Conservation (phyloP, 2,797 vertebrate species). For the Bovichtus variegatus region DNA sequence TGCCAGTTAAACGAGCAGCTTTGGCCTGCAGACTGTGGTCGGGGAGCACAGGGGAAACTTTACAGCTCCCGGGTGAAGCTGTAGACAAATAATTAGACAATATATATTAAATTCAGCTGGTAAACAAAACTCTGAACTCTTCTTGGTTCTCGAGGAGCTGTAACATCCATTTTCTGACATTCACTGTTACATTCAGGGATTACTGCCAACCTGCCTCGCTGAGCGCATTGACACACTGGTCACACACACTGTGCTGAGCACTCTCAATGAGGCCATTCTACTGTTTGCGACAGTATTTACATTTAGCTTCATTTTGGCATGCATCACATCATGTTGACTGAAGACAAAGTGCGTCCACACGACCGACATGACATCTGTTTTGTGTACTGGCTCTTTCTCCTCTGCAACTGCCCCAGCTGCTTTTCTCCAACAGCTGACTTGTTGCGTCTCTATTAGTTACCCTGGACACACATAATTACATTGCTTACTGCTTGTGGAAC, state of each 20-base stretch:
- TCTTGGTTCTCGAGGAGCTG: too few species aligned
- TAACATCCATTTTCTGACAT: too few species aligned
- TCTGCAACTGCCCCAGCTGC: background rate
- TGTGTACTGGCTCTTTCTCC: background rate
- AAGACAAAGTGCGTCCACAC: background rate
- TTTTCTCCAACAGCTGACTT: background rate
- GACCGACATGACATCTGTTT: background rate
- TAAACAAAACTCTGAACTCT: background rate
- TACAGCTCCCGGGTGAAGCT: background rate
- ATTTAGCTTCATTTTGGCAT: background rate
- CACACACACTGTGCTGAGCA: too few species aligned
- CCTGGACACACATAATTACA: background rate
- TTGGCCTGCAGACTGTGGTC: too few species aligned
- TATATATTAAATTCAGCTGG: background rate
- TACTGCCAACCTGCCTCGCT: too few species aligned
- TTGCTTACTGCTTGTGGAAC: background rate
- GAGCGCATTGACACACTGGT: background rate
- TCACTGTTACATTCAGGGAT: too few species aligned
- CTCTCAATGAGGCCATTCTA: background rate
- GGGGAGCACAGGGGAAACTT: background rate
- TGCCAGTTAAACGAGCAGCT: background rate
- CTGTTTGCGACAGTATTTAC: background rate
- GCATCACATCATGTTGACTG: conserved; percentile 1
- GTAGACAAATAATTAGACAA: too few species aligned
- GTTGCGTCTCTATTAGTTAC: background rate